Conservation (phyloP, 2,888 invertebrate species). For the Thecophora atra region DNA sequence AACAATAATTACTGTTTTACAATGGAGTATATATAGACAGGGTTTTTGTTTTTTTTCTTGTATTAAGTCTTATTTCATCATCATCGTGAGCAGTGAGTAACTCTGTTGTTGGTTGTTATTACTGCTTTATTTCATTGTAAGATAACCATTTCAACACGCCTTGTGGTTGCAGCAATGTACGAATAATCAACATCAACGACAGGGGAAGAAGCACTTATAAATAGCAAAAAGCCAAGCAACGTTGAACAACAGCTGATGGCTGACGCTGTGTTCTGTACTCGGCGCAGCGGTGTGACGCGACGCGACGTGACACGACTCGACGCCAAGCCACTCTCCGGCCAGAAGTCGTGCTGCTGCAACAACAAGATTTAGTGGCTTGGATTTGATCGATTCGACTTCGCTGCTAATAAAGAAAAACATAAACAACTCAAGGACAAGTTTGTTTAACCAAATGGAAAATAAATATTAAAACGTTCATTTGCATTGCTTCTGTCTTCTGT, state of each 20-base stretch:
- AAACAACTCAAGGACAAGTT: conserved; percentile 21
- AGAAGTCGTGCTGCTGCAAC: conserved; percentile 2
- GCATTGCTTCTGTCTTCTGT: background rate
- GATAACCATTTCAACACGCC: conserved; percentile 23
- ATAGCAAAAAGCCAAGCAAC: background rate
- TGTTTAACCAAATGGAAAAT: background rate
- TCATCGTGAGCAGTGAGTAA: background rate
- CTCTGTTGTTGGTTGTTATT: background rate
- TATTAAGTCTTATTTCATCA: conserved; percentile 12
- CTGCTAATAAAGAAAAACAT: conserved; percentile 2
- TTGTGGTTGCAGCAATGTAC: conserved; percentile 1
- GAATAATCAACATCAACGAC: background rate
- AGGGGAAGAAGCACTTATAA: background rate
- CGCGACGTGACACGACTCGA: background rate
- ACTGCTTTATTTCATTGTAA: conserved; percentile 10
- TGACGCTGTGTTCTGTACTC: background rate
- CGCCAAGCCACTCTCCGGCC: background rate
- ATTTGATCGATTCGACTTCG: conserved; percentile 1
- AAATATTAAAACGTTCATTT: conserved; percentile 6
- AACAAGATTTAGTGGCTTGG: conserved; percentile 1
- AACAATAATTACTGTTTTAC: conserved; percentile 2
- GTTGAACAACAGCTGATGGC: background rate
- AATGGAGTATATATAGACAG: background rate
- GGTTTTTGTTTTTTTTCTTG: too few species aligned
- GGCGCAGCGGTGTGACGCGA: too few species aligned